Evolutionary conservation across 2,113 vertebrate species (phyloP), one percentile per base, ranked within the genome.

Genomic region (Platysteira castanea): DNA sequence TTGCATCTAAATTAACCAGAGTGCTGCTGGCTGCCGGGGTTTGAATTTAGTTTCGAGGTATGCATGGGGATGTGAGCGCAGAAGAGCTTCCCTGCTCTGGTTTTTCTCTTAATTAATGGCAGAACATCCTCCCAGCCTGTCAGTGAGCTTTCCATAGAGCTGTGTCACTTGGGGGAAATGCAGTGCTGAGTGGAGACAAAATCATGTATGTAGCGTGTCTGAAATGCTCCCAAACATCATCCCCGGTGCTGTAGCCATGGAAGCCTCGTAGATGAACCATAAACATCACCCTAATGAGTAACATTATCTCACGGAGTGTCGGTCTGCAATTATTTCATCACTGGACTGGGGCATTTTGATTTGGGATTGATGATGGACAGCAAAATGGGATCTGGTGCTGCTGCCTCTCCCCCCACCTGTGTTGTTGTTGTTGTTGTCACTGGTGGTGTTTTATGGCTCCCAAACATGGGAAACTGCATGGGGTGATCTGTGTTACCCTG

Each of bases 181-280:
- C 35, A 30, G 56, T 44, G 89, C 67, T 71, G 73, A 77, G 79
- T 37, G 63, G 74, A 95, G 83, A 46, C 53, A 61, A 68, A 82
- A 86, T 71, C 50, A 21, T 84, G 3, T 2, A 6, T 90, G 28
- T 44, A 14, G 75, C 33, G n/a, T 60, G 70, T 49, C 50, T 63
- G 1, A 89, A 75, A 82, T 42, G 83, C 86, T 71, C 50, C 44
- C 78, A 53, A 64, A 11, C 88, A 85, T 18, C 74, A 28, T 65
- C 78, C 70, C 76, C 65, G 84, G 14, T 88, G 82, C 89, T 90
- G 96, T 81, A 94, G 93, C 88, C 50, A 71, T 93, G 96, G 81
- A 82, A 92, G 85, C 87, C 35, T 28, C 4, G 41, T 57, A 89
- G 93, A 56, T 1, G 53, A 84, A 54, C 90, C 65, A 81, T 57